Evolutionary conservation across 2,113 vertebrate genomes (phyloP).

Genomic region (Pyrgilauda ruficollis): DNA sequence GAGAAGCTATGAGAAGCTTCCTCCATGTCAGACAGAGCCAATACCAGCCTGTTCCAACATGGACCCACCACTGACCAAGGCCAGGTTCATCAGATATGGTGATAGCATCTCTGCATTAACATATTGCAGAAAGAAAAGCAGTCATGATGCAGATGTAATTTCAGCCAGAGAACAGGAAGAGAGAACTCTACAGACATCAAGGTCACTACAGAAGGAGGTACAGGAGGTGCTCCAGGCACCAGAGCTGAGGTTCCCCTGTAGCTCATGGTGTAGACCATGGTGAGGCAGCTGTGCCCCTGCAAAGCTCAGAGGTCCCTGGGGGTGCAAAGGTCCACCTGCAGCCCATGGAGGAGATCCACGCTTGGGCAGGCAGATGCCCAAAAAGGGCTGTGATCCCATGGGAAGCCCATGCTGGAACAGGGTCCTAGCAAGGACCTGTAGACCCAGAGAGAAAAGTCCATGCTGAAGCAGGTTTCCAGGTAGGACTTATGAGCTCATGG

Average conservation of each 20-base stretch:
- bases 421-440: background rate
- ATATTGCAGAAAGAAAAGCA: background rate
- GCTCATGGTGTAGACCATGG: too few species aligned
- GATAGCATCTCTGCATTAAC: too few species aligned
- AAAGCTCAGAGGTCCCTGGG: background rate
- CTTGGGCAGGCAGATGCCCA: background rate
- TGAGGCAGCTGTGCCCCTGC: background rate
- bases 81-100: too few species aligned
- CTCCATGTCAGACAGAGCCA: background rate
- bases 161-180: background rate
- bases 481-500: background rate
- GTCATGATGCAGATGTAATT: too few species aligned
- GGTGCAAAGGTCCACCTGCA: background rate
- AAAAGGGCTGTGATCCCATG: background rate
- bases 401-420: background rate
- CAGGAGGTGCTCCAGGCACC: background rate
- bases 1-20: background rate
- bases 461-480: background rate
- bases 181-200: background rate
- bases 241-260: background rate
- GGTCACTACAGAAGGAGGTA: background rate
- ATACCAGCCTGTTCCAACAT: background rate
- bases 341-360: rapidly evolving
- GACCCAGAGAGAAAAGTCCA: background rate
- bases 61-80: background rate